Conservation (phyloP, 2,797 vertebrate species). For the Molossus alvarezi region DNA sequence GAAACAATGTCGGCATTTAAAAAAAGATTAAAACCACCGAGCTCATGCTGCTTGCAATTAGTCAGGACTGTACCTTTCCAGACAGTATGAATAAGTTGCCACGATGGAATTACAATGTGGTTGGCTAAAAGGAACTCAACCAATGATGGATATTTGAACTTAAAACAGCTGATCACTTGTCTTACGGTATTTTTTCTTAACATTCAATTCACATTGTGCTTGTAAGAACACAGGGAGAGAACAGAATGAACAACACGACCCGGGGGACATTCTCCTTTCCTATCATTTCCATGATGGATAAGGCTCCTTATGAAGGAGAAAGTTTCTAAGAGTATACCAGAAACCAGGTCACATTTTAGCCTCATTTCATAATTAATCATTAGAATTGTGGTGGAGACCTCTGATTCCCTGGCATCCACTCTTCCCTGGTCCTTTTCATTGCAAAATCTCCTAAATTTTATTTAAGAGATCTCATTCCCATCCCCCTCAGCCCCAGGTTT, state of each 20-base stretch:
- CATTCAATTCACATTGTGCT: slow-evolving; percentile 47
- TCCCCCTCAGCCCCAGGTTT: neutral
- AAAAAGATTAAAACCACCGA: slow-evolving; percentile 41
- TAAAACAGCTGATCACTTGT: slow-evolving; percentile 48
- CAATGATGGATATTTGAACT: slow-evolving; percentile 65
- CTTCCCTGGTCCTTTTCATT: neutral
- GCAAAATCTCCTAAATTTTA: neutral
- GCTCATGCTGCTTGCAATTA: slow-evolving; percentile 39
- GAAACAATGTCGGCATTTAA: neutral
- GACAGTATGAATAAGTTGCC: slow-evolving; percentile 1
- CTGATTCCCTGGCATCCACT: neutral
- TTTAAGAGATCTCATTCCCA: neutral
- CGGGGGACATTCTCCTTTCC: slow-evolving; percentile 47
- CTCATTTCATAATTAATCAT: slow-evolving; percentile 23
- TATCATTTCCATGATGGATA: slow-evolving; percentile 28
- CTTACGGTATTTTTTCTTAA: slow-evolving; percentile 56
- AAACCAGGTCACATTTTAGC: slow-evolving; percentile 10
- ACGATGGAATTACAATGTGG: slow-evolving; percentile 37
- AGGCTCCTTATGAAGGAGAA: slow-evolving; percentile 30
- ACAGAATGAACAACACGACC: neutral
- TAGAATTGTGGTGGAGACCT: neutral
- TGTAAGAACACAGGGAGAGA: slow-evolving; percentile 45
- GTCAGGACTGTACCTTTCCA: slow-evolving; percentile 4
- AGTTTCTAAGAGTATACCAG: neutral
- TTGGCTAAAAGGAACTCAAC: slow-evolving; percentile 57